These are phyloP conservation scores for Passer montanus DNA, from an alignment of 2,113 vertebrate species.

Conservation along the genomic window DNA sequence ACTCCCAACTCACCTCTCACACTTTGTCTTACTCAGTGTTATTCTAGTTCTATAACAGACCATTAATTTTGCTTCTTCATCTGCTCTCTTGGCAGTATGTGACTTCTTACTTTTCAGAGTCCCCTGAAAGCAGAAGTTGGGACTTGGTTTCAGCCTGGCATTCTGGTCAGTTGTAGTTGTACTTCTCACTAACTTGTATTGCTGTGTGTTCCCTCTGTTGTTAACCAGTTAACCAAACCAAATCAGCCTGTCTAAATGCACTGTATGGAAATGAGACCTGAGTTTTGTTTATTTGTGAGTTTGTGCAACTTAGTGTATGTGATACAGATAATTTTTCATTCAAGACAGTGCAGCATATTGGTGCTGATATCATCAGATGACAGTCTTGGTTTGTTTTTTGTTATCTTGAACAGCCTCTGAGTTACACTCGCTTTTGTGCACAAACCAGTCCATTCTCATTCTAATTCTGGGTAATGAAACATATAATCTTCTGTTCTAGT, in stretches of 20 bases:
- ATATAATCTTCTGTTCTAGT: slow-evolving; percentile 41
- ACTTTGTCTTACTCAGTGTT: neutral
- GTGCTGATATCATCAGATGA: neutral
- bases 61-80: neutral
- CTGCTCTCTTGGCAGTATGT: neutral
- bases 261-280: neutral
- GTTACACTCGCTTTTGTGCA: neutral
- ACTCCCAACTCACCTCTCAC: neutral
- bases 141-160: neutral
- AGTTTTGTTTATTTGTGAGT: neutral
- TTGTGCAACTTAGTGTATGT: neutral
- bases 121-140: neutral
- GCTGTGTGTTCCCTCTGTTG: neutral
- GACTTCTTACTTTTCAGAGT: neutral
- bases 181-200: neutral
- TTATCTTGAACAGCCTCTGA: neutral
- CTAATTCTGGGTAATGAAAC: neutral
- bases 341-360: neutral
- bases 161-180: neutral
- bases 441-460: slow-evolving; percentile 27
- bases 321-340: neutral
- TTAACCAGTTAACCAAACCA: neutral
- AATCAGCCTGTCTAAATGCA: neutral
- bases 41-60: neutral
- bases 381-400: neutral